Base-by-base conservation (phyloP, 2,888 invertebrate species). In the Heliconius charithonia region DNA sequence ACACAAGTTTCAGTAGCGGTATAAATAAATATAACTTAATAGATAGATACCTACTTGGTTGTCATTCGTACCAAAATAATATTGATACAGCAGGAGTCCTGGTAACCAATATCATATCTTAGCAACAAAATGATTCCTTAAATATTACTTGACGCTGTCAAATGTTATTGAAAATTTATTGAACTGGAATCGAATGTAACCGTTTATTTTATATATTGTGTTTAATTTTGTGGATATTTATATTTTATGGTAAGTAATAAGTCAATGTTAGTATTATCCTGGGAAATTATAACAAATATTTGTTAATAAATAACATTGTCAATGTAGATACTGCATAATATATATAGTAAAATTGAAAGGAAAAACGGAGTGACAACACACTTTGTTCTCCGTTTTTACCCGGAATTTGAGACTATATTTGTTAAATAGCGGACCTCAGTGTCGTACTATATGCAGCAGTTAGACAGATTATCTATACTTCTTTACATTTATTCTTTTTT, bases 51-150 rank as follows among this genome's bases (percentile, higher is more conserved):
- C 29, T 72, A n/a, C 29, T 29, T 56, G 51, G 56, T 69, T 45
- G 72, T 29, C 63, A 63, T 22, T 65, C 41, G 25, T 27, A n/a
- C 45, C 25, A 73, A 13, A 63, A 63, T 32, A n/a, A 56, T 74
- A 80, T 80, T 63, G 76, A 80, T 65, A 80, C 41, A 67, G 59
- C 80, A 76, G 56, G 70, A 74, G 74, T 74, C 76, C 63, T 75
- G 59, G 78, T 73, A 76, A 80, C 78, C 32, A 69, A 41, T 65
- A 62, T 51, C 22, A 56, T 63, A 56, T 75, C 79, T 75, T 75
- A 77, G 81, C 81, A 81, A 81, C 81, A 27, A 56, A 78, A 59
- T 56, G 75, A 70, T 78, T 78, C 71, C 29, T 75, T 69, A 71
- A 71, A 37, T 70, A 51, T 51, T 71, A 22, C 25, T 25, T 63